These are phyloP conservation scores for Gnathonemus echidnorhynchus DNA, from an alignment of 2,113 vertebrate species.

Conservation along the genomic window DNA sequence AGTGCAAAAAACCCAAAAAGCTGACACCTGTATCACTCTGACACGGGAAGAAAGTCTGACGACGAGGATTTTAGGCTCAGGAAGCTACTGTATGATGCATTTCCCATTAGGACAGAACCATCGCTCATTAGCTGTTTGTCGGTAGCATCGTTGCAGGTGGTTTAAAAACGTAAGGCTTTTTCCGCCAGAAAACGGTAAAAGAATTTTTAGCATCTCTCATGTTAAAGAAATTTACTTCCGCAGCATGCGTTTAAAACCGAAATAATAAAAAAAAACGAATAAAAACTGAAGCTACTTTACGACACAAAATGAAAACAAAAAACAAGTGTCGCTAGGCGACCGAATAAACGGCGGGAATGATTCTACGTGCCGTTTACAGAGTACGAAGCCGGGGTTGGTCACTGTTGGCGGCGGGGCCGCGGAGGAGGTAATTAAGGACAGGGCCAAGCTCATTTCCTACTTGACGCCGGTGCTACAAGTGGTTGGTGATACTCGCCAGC, in stretches of 20 bases:
- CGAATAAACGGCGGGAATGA: background rate
- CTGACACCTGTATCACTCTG: background rate
- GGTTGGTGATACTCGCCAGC: background rate
- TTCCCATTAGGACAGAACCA: background rate
- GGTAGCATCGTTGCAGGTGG: background rate
- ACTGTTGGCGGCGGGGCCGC: background rate
- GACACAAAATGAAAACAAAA: background rate
- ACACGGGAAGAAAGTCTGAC: background rate
- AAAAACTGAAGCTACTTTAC: background rate
- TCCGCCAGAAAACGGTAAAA: background rate
- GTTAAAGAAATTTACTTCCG: background rate
- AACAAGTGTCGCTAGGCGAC: background rate
- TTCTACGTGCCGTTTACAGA: background rate
- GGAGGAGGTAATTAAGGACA: background rate
- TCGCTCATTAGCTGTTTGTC: background rate
- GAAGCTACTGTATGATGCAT: background rate
- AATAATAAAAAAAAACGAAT: background rate
- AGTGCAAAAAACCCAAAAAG: background rate
- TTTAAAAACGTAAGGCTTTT: background rate
- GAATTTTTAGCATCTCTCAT: background rate
- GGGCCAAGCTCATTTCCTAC: background rate
- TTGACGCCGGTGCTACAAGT: background rate
- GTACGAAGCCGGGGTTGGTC: background rate
- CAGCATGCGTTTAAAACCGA: background rate
- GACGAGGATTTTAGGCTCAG: background rate